These are phyloP conservation scores for Seriola aureovittata DNA, from an alignment of 2,113 vertebrate species.

Conservation along the genomic window DNA sequence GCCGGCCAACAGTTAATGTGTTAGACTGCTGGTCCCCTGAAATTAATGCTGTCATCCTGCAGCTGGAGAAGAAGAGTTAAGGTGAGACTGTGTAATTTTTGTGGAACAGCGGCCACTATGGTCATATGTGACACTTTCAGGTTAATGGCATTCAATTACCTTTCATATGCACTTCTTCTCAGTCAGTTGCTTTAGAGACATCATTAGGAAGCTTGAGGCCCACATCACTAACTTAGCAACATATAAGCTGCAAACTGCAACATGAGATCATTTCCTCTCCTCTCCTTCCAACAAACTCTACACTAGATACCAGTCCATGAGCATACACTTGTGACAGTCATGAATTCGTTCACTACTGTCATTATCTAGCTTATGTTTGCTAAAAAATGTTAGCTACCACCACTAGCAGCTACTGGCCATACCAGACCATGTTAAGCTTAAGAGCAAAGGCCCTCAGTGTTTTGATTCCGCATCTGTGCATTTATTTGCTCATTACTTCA, in stretches of 20 bases:
- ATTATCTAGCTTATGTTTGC: neutral
- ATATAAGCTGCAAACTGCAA: neutral
- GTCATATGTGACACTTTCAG: neutral
- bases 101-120: constrained; percentile 10
- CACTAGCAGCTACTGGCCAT: neutral
- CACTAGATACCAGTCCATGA: neutral
- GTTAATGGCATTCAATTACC: neutral
- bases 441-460: neutral
- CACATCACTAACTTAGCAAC: neutral
- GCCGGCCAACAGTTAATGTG: constrained; percentile 90
- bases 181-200: neutral
- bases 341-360: no score
- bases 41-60: constrained; percentile 92
- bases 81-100: constrained; percentile 28
- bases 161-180: neutral
- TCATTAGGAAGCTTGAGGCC: neutral
- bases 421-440: neutral
- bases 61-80: constrained; percentile 87
- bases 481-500: neutral
- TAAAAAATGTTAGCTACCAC: neutral
- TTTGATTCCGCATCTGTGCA: neutral
- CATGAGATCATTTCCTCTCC: neutral
- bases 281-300: no score
- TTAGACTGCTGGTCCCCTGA: constrained; percentile 85
- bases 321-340: no score